phyloP scores from a whole-genome alignment of 2,113 vertebrate species.

The Columbina picui region DNA sequence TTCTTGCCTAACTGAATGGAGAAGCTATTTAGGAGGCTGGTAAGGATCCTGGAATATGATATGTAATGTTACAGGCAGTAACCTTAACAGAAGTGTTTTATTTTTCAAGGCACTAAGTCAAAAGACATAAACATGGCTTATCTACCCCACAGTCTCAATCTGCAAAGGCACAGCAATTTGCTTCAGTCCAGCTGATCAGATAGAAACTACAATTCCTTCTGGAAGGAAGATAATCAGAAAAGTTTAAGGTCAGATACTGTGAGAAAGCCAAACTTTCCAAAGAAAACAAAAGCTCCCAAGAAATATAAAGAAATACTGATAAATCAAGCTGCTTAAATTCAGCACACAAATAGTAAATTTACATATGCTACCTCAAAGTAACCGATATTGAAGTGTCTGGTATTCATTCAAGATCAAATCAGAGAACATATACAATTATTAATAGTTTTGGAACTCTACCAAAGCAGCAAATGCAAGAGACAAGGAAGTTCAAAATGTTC shows the following conservation, averaged over 20 bases:
- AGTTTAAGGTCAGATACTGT: neutral
- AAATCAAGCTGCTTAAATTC: neutral
- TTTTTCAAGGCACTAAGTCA: neutral
- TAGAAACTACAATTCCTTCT: neutral
- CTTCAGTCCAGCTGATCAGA: neutral
- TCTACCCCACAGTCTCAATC: neutral
- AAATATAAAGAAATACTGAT: neutral
- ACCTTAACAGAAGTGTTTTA: neutral
- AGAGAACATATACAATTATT: neutral
- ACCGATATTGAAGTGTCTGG: neutral
- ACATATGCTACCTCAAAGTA: neutral
- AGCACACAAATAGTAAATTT: neutral
- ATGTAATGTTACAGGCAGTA: neutral
- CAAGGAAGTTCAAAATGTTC: neutral
- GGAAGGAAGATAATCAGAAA: neutral
- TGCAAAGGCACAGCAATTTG: neutral
- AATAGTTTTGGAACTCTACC: neutral
- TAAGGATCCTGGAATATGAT: neutral
- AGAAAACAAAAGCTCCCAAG: neutral
- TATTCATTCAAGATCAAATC: neutral
- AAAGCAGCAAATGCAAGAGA: neutral
- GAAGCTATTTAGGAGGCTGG: neutral
- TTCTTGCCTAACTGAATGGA: neutral
- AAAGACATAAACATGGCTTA: neutral
- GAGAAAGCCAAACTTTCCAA: neutral